Conservation (phyloP, 1,140 invertebrate species). For the Cydia splendana region DNA sequence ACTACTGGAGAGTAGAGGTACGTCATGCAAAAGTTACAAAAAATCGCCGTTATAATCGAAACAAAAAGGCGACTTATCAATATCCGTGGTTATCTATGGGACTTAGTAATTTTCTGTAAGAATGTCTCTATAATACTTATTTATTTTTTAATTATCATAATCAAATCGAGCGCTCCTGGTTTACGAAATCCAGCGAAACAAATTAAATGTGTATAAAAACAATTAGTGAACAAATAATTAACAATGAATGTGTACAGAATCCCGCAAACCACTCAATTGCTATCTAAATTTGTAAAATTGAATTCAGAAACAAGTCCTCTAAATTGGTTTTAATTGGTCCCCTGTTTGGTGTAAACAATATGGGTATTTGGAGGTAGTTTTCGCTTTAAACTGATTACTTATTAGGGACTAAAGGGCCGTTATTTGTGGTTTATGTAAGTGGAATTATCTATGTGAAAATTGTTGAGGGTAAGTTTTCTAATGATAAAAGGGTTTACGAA, state of each 20-base stretch:
- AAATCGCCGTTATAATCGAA: no score
- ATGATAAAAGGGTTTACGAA: background rate
- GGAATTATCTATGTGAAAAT: background rate
- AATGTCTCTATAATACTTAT: no score
- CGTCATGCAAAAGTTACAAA: no score
- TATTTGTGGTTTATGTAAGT: background rate
- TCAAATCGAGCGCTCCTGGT: no score
- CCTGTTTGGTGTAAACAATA: background rate
- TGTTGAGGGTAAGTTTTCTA: background rate
- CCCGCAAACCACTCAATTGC: background rate
- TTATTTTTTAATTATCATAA: no score
- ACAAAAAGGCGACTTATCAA: no score
- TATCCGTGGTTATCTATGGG: no score
- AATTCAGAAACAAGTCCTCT: constrained; percentile 5
- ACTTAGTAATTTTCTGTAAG: no score
- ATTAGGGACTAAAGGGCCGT: background rate
- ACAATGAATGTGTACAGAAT: background rate
- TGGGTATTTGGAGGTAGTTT: constrained; percentile 2
- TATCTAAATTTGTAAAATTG: background rate
- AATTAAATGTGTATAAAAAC: no score
- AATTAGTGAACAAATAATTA: constrained; percentile 10
- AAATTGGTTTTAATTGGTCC: constrained; percentile 3
- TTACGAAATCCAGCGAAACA: no score
- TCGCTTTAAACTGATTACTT: background rate
- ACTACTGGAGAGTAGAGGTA: no score